These are phyloP conservation scores for Periphyllus acericola DNA, from an alignment of 2,888 invertebrate genomes.

Conservation along the genomic window DNA sequence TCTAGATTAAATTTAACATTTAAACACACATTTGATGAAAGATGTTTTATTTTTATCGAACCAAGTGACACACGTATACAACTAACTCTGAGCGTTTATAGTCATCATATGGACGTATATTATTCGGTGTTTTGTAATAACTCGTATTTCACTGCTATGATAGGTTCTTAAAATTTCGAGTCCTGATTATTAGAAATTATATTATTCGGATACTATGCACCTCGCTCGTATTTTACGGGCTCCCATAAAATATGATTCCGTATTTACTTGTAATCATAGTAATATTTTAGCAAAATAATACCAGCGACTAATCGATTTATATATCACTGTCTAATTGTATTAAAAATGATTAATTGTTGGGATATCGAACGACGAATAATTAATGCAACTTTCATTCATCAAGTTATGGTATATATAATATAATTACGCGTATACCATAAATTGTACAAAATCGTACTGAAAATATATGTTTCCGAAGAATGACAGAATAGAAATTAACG, in stretches of 20 bases:
- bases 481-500: not conserved
- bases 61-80: no score
- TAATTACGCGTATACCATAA: not conserved
- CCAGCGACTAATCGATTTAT: not conserved
- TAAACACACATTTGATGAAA: no score
- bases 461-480: not conserved
- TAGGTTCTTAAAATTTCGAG: no score
- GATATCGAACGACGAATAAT: not conserved
- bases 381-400: not conserved
- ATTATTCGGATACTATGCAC: no score
- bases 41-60: no score
- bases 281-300: not conserved
- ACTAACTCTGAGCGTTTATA: no score
- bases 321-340: not conserved
- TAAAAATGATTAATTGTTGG: constrained; percentile 19
- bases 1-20: no score
- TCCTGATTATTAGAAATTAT: no score
- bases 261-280: not conserved
- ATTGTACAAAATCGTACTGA: not conserved
- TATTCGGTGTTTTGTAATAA: no score
- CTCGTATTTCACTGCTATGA: no score
- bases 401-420: not conserved
- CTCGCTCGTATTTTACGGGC: no score
- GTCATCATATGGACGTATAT: no score
- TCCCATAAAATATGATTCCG: not conserved